Conservation (phyloP, 1,140 invertebrate genomes). For the Drosophila setifemur region DNA sequence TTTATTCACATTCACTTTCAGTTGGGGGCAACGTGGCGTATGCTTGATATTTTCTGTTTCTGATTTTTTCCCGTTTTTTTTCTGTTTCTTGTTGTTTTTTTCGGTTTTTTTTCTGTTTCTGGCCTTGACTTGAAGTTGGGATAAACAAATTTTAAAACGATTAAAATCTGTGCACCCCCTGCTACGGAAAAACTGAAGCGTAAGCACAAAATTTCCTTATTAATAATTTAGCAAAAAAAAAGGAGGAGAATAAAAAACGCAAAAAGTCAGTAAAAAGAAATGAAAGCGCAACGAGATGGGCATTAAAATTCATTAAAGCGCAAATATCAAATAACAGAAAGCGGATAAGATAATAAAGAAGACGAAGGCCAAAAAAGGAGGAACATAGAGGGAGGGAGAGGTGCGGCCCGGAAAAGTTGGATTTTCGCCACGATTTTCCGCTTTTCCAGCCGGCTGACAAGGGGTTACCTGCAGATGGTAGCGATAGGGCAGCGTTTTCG, state of each 20-base stretch:
- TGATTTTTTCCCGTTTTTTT: neutral
- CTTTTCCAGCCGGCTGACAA: constrained; percentile 25
- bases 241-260: neutral
- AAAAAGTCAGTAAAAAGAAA: constrained; percentile 13
- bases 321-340: constrained; percentile 58
- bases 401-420: neutral
- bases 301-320: constrained; percentile 67
- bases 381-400: too few relatives aligned
- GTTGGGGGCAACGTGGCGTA: constrained; percentile 46
- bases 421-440: neutral
- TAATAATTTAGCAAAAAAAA: constrained; percentile 56
- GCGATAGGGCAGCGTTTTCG: constrained; percentile 39
- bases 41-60: constrained; percentile 32
- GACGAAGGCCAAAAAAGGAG: too few relatives aligned
- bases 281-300: neutral
- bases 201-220: constrained; percentile 64
- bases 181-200: constrained; percentile 12
- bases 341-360: constrained; percentile 36
- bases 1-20: constrained; percentile 20
- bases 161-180: constrained; percentile 38
- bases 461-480: constrained; percentile 53
- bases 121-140: constrained; percentile 15
- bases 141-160: constrained; percentile 37
- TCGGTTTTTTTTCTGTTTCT: neutral
- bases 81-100: neutral